Conservation (phyloP, 2,888 invertebrate species). For the Zhuqinia jingwanae region DNA sequence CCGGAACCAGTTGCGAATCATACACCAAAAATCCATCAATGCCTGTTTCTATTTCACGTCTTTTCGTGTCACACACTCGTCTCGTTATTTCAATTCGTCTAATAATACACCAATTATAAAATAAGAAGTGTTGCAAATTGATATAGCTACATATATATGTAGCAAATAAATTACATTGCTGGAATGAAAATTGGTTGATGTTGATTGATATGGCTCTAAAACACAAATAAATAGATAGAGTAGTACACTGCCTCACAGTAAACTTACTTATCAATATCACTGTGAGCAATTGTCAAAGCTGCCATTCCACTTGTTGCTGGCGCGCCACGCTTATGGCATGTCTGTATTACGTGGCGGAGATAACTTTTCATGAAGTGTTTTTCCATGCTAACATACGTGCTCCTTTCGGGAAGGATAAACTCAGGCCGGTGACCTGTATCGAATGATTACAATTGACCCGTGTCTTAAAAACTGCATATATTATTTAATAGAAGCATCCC, state of each 20-base stretch:
- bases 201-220: too few relatives aligned
- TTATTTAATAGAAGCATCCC: too few relatives aligned
- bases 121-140: too few relatives aligned
- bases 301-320: conserved; percentile 87
- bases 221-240: too few relatives aligned
- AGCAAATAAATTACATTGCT: too few relatives aligned
- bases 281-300: conserved; percentile 83
- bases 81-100: conserved; percentile 58
- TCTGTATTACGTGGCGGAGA: conserved; percentile 84
- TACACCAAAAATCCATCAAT: conserved; percentile 88
- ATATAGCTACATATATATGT: too few relatives aligned
- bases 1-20: conserved; percentile 84
- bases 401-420: conserved; percentile 86
- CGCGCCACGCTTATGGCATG: conserved; percentile 85
- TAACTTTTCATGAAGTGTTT: conserved; percentile 85
- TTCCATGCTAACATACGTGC: conserved; percentile 86
- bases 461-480: not conserved
- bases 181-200: too few relatives aligned
- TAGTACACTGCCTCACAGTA: not conserved
- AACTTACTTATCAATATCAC: conserved; percentile 80
- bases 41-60: conserved; percentile 84
- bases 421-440: conserved; percentile 83
- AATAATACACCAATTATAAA: not conserved
- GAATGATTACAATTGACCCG: not conserved
- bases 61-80: conserved; percentile 81